Evolutionary conservation across 1,140 invertebrate species (phyloP), one percentile per base, ranked within the genome.

Genomic region (Achatina immaculata): DNA sequence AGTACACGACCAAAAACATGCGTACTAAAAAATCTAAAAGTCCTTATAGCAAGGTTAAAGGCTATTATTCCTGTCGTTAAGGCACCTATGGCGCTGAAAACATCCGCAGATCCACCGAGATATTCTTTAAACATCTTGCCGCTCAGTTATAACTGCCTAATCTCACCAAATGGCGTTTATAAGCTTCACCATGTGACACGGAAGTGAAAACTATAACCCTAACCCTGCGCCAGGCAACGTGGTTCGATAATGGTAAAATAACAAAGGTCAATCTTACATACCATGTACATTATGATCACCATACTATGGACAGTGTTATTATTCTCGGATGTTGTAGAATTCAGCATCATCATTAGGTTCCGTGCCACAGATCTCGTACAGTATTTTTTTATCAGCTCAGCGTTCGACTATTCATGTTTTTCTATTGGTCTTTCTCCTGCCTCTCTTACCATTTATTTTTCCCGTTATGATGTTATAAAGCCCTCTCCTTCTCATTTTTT

Each of bases 41-140:
- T 0, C 4, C 62, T 51, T 9, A 79, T 66, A n/a, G 82, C 79
- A 1, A 72, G 62, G 65, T 74, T 83, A 55, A 80, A 83, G 0
- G 82, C 82, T 16, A 77, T 38, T 19, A 78, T 51, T 4, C 77
- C 73, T 28, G 78, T 80, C 2, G 68, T 40, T 31, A 80, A n/a
- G 16, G 71, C 82, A 65, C 82, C 82, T 28, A 83, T 77, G 16
- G 76, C 36, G 0, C 69, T 78, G 34, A 83, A 83, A 69, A 75
- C 28, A 38, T 83, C 82, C 4, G 82, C 55, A 31, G 82, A 83
- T 45, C 42, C 74, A 2, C 78, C 82, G 14, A 83, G 58, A 71
- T 82, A 69, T 34, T 43, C 43, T 42, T 82, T 43, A 43, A 82
- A 55, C 36, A 66, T 66, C 6, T 75, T 58, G 38, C n/a, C n/a